Conservation (phyloP, 2,888 invertebrate species). For the Odontomyia ornata region DNA sequence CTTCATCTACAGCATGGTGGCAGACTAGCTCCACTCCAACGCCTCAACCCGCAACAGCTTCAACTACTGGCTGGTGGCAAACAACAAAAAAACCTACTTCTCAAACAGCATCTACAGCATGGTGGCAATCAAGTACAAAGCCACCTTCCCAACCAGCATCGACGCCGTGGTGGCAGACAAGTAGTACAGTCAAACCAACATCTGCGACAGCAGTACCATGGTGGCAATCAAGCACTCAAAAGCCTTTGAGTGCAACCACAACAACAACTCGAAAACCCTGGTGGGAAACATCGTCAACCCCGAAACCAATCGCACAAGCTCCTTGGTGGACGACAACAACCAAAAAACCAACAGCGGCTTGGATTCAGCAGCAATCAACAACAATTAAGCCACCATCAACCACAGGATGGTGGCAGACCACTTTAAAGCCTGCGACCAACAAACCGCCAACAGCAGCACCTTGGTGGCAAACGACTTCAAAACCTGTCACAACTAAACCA, state of each 20-base stretch:
- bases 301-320: conserved; percentile 43
- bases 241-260: not conserved
- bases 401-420: conserved; percentile 30
- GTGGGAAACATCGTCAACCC: not conserved
- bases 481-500: conserved; percentile 25
- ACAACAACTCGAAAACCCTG: conserved; percentile 8
- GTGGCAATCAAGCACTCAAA: conserved; percentile 9
- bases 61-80: conserved; percentile 35
- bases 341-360: conserved; percentile 14
- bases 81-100: too few relatives aligned
- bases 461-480: conserved; percentile 47
- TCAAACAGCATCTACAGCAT: too few relatives aligned
- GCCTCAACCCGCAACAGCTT: conserved; percentile 22
- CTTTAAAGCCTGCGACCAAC: conserved; percentile 4
- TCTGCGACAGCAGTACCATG: not conserved
- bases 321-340: conserved; percentile 47
- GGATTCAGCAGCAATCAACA: conserved; percentile 2
- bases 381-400: not conserved
- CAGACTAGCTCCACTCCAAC: not conserved
- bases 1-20: not conserved
- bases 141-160: not conserved
- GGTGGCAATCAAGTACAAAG: too few relatives aligned
- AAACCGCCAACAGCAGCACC: conserved; percentile 6
- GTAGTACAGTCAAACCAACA: not conserved
- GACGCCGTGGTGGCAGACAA: not conserved